Evolutionary conservation across 2,888 invertebrate genomes (phyloP).

Genomic region (Nephrotoma appendiculata): DNA sequence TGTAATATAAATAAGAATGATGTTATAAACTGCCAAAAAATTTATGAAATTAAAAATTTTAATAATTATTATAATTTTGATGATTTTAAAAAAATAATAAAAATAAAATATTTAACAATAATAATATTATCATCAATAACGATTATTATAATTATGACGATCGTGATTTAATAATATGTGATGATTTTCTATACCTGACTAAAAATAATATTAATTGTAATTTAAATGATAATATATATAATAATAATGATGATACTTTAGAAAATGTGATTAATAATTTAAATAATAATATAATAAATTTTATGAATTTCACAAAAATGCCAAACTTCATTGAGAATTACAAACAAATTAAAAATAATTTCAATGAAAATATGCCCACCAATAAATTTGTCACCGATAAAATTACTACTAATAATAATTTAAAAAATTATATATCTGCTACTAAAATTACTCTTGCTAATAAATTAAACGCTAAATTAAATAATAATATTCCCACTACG

Average conservation of each 20-base stretch:
- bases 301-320: slow-evolving; percentile 4
- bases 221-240: background rate
- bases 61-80: background rate
- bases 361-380: slow-evolving; percentile 5
- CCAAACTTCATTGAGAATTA: slow-evolving; percentile 2
- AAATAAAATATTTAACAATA: background rate
- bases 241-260: slow-evolving; percentile 1
- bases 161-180: slow-evolving; percentile 5
- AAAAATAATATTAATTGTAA: slow-evolving; percentile 1
- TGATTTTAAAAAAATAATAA: background rate
- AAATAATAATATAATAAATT: slow-evolving; percentile 4
- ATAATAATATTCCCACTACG: background rate
- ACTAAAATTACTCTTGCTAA: background rate
- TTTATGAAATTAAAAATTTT: background rate
- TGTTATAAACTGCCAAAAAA: slow-evolving; percentile 4
- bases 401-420: slow-evolving; percentile 2
- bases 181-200: slow-evolving; percentile 5
- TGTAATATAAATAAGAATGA: background rate
- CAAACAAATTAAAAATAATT: background rate
- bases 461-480: background rate
- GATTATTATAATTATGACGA: background rate
- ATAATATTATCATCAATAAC: background rate
- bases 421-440: background rate
- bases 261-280: slow-evolving; percentile 1
- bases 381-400: background rate